These are phyloP conservation scores for Ditylenchus weischeri DNA, from an alignment of 2,888 invertebrate species.

Conservation along the genomic window DNA sequence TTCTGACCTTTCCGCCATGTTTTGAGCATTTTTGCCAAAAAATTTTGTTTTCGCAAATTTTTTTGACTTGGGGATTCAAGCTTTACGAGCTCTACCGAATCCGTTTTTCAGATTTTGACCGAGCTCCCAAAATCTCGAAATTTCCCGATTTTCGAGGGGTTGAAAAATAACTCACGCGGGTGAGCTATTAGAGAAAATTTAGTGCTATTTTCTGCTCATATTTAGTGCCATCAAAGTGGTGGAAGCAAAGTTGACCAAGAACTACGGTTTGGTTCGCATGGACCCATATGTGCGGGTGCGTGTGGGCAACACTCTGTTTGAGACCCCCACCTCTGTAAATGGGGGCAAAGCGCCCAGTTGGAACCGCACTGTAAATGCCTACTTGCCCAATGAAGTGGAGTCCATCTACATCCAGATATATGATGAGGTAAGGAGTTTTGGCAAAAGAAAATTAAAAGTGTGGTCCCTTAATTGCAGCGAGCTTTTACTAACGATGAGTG, in stretches of 20 bases:
- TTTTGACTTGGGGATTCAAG: no score
- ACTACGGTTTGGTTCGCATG: conserved; percentile 55
- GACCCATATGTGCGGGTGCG: conserved; percentile 89
- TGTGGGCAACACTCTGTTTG: conserved; percentile 88
- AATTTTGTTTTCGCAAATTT: no score
- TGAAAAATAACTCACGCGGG: no score
- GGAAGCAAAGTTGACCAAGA: conserved; percentile 56
- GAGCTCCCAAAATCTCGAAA: no score
- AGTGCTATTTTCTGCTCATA: no score
- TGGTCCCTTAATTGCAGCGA: conserved; percentile 63
- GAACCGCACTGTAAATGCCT: conserved; percentile 90
- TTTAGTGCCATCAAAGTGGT: conserved; percentile 30
- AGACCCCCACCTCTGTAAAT: conserved; percentile 88
- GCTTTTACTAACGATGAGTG: conserved; percentile 93
- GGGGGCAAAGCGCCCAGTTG: conserved; percentile 91
- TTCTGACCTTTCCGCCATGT: no score
- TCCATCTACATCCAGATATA: conserved; percentile 87
- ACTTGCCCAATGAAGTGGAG: conserved; percentile 82
- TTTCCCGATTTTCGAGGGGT: no score
- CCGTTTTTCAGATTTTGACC: no score
- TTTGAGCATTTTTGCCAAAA: no score
- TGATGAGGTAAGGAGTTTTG: conserved; percentile 70
- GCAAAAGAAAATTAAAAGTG: neutral
- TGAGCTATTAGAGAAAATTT: no score
- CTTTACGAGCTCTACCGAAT: no score